These are phyloP conservation scores for Steinernema carpocapsae DNA, from an alignment of 2,888 invertebrate species.

Conservation along the genomic window DNA sequence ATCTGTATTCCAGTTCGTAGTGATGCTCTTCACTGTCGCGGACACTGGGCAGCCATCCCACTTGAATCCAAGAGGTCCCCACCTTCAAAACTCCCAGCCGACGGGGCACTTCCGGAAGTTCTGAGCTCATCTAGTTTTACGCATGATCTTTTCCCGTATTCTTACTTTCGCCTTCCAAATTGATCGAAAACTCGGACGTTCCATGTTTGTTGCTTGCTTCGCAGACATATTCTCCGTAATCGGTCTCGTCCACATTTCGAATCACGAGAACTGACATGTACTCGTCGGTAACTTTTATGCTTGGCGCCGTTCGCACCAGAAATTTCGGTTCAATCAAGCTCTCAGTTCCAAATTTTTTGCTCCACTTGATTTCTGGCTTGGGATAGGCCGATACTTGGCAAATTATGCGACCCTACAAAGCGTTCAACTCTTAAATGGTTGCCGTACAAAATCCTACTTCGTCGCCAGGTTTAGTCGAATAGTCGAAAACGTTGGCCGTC, in stretches of 20 bases:
- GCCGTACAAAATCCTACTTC: no score
- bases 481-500: no score
- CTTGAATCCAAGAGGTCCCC: conserved; percentile 50
- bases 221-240: conserved; percentile 86
- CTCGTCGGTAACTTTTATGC: conserved; percentile 52
- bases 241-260: conserved; percentile 78
- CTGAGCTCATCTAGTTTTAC: conserved; percentile 38
- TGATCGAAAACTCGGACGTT: conserved; percentile 51
- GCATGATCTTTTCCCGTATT: no score
- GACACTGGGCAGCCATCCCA: conserved; percentile 66
- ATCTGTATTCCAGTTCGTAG: conserved; percentile 54
- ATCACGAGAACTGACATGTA: conserved; percentile 75
- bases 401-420: conserved; percentile 40
- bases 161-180: conserved; percentile 53
- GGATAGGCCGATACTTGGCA: conserved; percentile 65
- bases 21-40: conserved; percentile 63
- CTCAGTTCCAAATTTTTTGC: conserved; percentile 32
- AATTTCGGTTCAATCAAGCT: conserved; percentile 46
- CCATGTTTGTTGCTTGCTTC: conserved; percentile 78
- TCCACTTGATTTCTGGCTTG: conserved; percentile 64
- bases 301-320: conserved; percentile 46
- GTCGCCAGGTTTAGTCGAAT: no score
- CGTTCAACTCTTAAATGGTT: no score
- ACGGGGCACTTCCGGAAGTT: conserved; percentile 53
- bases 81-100: conserved; percentile 49